Percentiles rank a stretch among this genome's conserved stretches.
These are phyloP conservation scores for Botrylloides violaceus DNA, from an alignment of 23 tunicate species.

Conservation along the genomic window DNA sequence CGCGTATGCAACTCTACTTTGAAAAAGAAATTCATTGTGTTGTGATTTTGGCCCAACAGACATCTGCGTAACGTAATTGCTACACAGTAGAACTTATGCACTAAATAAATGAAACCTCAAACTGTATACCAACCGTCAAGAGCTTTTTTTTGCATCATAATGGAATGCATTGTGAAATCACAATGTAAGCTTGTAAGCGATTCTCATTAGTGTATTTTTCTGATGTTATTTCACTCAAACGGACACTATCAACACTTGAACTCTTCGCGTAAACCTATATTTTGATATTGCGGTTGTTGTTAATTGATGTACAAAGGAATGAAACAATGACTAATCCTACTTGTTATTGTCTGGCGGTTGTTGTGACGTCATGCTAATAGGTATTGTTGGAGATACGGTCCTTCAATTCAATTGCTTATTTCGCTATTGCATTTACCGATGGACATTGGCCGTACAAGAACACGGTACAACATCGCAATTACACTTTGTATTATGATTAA, in stretches of 20 bases:
- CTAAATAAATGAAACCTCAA: too few species aligned
- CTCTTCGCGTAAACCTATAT: neutral
- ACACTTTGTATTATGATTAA: too few species aligned
- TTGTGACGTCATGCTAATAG: neutral
- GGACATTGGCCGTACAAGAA: too few species aligned
- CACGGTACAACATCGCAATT: too few species aligned
- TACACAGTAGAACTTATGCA: too few species aligned
- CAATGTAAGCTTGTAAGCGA: too few species aligned
- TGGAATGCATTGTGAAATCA: too few species aligned
- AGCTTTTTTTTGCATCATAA: too few species aligned
- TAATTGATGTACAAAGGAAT: neutral
- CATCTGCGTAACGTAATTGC: too few species aligned
- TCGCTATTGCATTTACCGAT: neutral
- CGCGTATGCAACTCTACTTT: neutral
- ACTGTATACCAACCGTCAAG: too few species aligned
- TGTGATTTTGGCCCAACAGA: neutral
- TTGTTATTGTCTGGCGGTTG: neutral
- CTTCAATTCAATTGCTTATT: neutral
- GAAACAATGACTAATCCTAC: constrained; percentile 1
- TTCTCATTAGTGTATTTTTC: too few species aligned
- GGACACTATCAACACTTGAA: neutral
- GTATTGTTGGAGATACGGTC: neutral
- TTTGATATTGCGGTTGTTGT: neutral
- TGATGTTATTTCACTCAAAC: neutral
- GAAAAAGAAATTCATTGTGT: neutral